A percentile compares a stretch with the other conserved stretches of the same genome.
phyloP scores from a whole-genome alignment of 2,888 invertebrate genomes.

The Mermis nigrescens region DNA sequence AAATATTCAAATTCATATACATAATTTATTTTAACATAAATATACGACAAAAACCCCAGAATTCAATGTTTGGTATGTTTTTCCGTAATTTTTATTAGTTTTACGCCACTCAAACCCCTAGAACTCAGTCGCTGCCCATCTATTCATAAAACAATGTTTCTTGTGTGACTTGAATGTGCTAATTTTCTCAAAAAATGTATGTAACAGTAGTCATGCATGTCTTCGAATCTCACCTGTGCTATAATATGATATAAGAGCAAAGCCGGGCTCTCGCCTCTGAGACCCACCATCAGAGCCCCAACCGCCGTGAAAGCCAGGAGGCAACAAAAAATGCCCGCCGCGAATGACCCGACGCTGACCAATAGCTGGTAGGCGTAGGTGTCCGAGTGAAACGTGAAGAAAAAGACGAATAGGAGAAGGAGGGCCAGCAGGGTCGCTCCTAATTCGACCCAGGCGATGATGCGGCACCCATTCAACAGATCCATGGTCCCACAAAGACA shows the following conservation, averaged over 20 bases:
- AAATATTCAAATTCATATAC: no score
- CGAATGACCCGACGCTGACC: background rate
- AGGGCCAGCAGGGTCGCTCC: background rate
- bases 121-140: no score
- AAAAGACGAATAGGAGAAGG: background rate
- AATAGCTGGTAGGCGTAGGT: constrained; percentile 1
- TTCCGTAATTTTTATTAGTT: no score
- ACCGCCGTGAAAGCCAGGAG: background rate
- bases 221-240: background rate
- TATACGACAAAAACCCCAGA: no score
- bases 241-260: background rate
- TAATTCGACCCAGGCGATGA: background rate
- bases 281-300: background rate
- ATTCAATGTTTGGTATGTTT: no score
- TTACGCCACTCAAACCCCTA: no score
- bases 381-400: background rate
- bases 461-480: background rate
- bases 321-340: background rate
- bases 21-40: no score
- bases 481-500: background rate
- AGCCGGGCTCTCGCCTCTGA: background rate
- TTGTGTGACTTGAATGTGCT: no score
- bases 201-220: no score
- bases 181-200: no score
- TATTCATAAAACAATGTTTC: no score